Conservation (phyloP, 2,888 invertebrate species). For the Brachylomia viminalis region DNA sequence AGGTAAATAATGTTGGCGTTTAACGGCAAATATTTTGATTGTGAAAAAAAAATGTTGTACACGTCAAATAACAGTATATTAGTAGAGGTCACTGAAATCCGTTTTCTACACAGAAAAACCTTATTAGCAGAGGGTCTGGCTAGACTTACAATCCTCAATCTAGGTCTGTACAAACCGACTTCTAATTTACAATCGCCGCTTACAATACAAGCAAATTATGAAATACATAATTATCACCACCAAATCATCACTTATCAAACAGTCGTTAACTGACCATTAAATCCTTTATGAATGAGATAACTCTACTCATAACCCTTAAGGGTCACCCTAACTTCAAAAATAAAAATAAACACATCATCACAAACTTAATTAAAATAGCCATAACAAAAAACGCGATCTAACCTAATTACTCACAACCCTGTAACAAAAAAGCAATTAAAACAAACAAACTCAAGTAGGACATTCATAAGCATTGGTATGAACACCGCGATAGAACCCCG, state of each 20-base stretch:
- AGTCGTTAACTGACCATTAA: background rate
- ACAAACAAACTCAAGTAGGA: constrained; percentile 57
- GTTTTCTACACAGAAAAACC: no score
- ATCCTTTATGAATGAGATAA: background rate
- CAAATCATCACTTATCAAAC: background rate
- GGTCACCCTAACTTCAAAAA: background rate
- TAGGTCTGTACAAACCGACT: no score
- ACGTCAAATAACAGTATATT: background rate
- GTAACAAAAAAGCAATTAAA: constrained; percentile 56
- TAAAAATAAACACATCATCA: background rate
- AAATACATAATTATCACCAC: no score
- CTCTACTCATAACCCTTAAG: background rate
- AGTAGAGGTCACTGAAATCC: no score
- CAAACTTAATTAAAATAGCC: constrained; percentile 11
- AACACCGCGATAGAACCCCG: constrained; percentile 65
- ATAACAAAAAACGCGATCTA: constrained; percentile 24
- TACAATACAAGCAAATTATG: no score
- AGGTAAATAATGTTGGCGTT: background rate
- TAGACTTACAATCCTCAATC: background rate
- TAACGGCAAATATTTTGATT: background rate
- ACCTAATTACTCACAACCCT: constrained; percentile 28
- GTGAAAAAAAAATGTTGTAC: no score
- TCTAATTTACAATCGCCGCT: no score
- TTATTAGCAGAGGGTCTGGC: background rate
- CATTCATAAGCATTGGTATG: constrained; percentile 59